Percentiles rank a stretch among this genome's conserved stretches.
Conservation (phyloP, 2,113 vertebrate genomes). For the Halichoeres trimaculatus region DNA sequence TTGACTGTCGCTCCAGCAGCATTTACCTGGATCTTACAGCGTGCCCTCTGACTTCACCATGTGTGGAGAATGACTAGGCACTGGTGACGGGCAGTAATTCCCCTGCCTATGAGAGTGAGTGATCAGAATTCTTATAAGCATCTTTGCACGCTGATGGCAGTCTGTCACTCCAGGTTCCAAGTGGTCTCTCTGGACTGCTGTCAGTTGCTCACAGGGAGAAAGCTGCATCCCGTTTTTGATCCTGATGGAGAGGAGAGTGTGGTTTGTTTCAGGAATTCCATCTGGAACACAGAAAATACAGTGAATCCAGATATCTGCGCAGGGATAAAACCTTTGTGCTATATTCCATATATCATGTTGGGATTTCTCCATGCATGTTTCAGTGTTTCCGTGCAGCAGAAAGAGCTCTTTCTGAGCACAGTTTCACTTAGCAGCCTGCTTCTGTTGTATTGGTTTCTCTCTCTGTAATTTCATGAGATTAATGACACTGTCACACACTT, state of each 20-base stretch:
- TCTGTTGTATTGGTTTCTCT: constrained; percentile 74
- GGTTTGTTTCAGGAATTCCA: constrained; percentile 25
- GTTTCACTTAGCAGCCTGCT: constrained; percentile 61
- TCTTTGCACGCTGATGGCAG: constrained; percentile 77
- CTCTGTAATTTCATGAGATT: constrained; percentile 79
- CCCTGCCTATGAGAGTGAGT: constrained; percentile 72
- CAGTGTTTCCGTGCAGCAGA: constrained; percentile 9
- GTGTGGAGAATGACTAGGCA: constrained; percentile 70
- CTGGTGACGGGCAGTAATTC: constrained; percentile 74
- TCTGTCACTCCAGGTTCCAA: constrained; percentile 81
- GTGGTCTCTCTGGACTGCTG: constrained; percentile 70
- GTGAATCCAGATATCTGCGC: constrained; percentile 18
- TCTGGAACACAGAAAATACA: constrained; percentile 21
- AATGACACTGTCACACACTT: constrained; percentile 78
- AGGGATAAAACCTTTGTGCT: background rate
- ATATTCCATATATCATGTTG: background rate
- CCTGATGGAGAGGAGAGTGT: constrained; percentile 26
- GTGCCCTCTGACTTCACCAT: constrained; percentile 77
- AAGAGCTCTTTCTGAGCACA: constrained; percentile 2
- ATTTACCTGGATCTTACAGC: constrained; percentile 71
- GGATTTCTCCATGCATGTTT: background rate
- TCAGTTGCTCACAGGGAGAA: constrained; percentile 62
- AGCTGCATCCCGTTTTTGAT: constrained; percentile 42
- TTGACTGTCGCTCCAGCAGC: constrained; percentile 69
- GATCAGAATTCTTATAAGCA: constrained; percentile 83